Evolutionary conservation across 2,888 invertebrate genomes (phyloP).

Genomic region (Sinohyriopsis cumingii): DNA sequence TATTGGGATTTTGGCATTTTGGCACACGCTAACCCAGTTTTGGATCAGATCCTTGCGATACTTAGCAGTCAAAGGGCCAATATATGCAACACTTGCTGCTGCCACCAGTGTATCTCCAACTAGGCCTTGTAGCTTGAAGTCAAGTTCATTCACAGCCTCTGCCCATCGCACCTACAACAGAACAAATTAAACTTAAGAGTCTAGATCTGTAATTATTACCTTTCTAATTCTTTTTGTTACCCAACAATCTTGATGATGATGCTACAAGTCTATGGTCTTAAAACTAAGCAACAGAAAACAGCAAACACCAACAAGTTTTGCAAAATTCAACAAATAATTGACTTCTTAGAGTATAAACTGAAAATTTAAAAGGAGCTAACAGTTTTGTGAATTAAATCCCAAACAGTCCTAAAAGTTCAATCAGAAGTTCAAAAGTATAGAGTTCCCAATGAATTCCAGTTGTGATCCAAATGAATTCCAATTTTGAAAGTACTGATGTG

Average conservation of each 20-base stretch:
- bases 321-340: too few relatives aligned
- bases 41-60: conserved; percentile 59
- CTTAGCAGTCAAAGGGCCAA: conserved; percentile 67
- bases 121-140: conserved; percentile 64
- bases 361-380: too few relatives aligned
- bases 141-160: conserved; percentile 64
- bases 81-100: conserved; percentile 68
- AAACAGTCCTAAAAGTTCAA: too few relatives aligned
- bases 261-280: too few relatives aligned
- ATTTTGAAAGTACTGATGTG: too few relatives aligned
- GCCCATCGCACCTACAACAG: conserved; percentile 66
- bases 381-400: too few relatives aligned
- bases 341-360: too few relatives aligned
- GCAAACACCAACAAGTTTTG: too few relatives aligned
- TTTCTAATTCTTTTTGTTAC: neutral
- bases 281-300: too few relatives aligned
- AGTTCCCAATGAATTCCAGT: too few relatives aligned
- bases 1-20: conserved; percentile 57
- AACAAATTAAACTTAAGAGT: conserved; percentile 2
- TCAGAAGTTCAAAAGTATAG: too few relatives aligned
- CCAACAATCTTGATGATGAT: neutral
- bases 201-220: neutral
- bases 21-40: conserved; percentile 58
- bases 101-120: conserved; percentile 69
- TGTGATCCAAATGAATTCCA: too few relatives aligned